These are phyloP conservation scores for Harlomillsia oculata DNA, from an alignment of 1,140 invertebrate genomes.

Conservation along the genomic window DNA sequence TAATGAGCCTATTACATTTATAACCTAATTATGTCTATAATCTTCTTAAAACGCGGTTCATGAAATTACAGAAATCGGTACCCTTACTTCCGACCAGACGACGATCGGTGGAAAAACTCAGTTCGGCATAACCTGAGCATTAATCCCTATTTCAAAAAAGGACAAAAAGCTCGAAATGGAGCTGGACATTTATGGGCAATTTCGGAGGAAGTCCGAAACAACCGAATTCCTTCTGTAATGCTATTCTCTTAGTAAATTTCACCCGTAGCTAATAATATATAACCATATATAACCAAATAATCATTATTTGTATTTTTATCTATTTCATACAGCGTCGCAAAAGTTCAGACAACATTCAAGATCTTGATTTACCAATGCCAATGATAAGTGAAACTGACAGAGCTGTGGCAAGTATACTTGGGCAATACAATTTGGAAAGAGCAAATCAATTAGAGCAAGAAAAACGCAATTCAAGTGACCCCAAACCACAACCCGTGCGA, in stretches of 20 bases:
- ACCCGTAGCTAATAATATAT: neutral
- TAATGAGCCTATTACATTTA: no score
- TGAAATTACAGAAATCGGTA: slow-evolving; percentile 46
- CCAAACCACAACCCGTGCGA: neutral
- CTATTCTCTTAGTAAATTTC: neutral
- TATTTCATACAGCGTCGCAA: neutral
- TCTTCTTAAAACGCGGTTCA: no score
- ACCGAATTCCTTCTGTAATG: slow-evolving; percentile 18
- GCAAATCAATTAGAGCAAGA: slow-evolving; percentile 2
- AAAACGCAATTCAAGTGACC: neutral
- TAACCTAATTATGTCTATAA: no score
- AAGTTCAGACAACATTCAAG: neutral
- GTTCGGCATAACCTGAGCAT: slow-evolving; percentile 74
- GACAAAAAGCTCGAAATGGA: slow-evolving; percentile 67
- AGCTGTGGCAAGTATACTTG: slow-evolving; percentile 22
- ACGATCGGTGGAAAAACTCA: slow-evolving; percentile 83
- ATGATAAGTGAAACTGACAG: slow-evolving; percentile 21
- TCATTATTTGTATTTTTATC: neutral
- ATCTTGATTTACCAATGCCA: slow-evolving; percentile 6
- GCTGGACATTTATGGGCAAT: slow-evolving; percentile 79
- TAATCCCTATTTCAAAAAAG: slow-evolving; percentile 79
- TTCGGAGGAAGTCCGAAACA: slow-evolving; percentile 44
- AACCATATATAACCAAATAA: slow-evolving; percentile 3
- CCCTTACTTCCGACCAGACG: slow-evolving; percentile 73
- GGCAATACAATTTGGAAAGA: slow-evolving; percentile 12